A percentile compares a stretch with the other conserved stretches of the same genome.
phyloP scores from a whole-genome alignment of 2,888 invertebrate genomes.

The Microctonus aethiopoides region DNA sequence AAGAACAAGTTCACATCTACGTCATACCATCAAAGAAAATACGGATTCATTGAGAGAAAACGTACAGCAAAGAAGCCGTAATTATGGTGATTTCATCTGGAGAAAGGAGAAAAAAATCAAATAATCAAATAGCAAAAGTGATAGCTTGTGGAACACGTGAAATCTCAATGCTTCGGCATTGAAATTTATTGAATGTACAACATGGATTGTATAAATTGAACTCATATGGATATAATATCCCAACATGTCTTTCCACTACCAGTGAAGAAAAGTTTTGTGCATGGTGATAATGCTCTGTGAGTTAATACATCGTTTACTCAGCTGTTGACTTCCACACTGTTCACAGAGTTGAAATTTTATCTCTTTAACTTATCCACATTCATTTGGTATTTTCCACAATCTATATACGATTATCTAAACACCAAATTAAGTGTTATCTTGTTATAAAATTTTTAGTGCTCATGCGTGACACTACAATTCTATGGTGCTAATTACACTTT shows the following conservation, averaged over 20 bases:
- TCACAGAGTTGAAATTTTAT: background rate
- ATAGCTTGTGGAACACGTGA: background rate
- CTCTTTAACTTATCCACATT: background rate
- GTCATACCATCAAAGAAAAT: background rate
- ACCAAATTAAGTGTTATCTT: background rate
- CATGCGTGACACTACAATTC: background rate
- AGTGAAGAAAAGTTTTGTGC: conserved; percentile 6
- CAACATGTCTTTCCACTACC: conserved; percentile 2
- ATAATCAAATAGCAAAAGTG: background rate
- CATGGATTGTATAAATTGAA: background rate
- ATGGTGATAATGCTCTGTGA: conserved; percentile 9
- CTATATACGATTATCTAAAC: background rate
- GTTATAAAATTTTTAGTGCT: background rate
- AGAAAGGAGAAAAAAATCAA: background rate
- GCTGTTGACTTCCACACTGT: conserved; percentile 5
- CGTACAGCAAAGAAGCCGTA: background rate
- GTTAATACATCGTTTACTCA: conserved; percentile 10
- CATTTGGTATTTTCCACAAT: background rate
- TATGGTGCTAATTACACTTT: background rate
- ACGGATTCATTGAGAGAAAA: background rate
- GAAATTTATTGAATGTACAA: background rate
- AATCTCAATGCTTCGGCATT: background rate
- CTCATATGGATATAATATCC: background rate
- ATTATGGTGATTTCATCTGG: background rate
- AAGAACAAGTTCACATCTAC: background rate